phyloP scores from a whole-genome alignment of 2,113 vertebrate species.

The Parus major region DNA sequence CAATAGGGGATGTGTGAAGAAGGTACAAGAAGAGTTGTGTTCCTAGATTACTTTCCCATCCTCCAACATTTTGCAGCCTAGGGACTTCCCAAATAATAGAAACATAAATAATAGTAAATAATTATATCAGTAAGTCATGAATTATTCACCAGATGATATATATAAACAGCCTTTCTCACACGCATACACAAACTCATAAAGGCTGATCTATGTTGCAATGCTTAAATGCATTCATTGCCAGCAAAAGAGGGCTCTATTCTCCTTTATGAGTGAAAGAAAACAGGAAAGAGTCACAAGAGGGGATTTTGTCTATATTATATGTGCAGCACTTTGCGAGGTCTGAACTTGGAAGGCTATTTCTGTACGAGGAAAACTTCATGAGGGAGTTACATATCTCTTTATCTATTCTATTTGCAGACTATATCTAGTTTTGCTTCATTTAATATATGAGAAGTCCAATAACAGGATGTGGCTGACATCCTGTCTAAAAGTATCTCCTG shows the following conservation, averaged over 20 bases:
- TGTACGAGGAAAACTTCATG: not conserved
- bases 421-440: not conserved
- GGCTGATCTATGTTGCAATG: not conserved
- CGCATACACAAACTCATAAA: not conserved
- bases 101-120: constrained; percentile 3
- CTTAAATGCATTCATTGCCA: not conserved
- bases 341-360: not conserved
- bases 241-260: not conserved
- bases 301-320: not conserved
- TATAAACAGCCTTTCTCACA: not conserved
- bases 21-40: not conserved
- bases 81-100: not conserved
- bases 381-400: not conserved
- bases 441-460: not conserved
- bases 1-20: not conserved
- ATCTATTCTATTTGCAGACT: not conserved
- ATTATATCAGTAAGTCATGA: not conserved
- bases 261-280: not conserved
- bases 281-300: not conserved
- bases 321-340: not conserved
- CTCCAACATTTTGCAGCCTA: not conserved
- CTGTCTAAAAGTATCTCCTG: not conserved
- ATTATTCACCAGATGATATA: not conserved
- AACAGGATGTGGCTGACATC: not conserved
- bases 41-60: not conserved